A percentile compares a stretch with the other conserved stretches of the same genome.
Evolutionary conservation across 2,113 vertebrate genomes (phyloP).

Genomic region (Genyomyrus donnyi): DNA sequence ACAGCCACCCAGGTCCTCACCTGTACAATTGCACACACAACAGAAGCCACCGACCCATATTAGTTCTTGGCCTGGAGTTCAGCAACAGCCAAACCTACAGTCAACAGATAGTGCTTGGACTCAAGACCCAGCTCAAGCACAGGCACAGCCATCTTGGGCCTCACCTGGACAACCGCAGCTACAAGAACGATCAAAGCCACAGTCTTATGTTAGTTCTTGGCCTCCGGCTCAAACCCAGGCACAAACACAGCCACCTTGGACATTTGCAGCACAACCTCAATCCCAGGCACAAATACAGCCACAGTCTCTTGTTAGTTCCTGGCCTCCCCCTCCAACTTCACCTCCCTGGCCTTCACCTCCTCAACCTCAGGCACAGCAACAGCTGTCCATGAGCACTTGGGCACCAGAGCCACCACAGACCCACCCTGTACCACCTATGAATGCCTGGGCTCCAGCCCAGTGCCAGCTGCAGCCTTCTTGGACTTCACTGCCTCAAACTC

Average conservation of each 20-base stretch:
- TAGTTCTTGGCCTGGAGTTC: constrained; percentile 21
- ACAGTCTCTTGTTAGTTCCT: not conserved
- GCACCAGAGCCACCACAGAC: constrained; percentile 2
- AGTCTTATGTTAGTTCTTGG: constrained; percentile 48
- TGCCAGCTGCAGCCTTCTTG: constrained; percentile 6
- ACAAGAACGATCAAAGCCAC: constrained; percentile 32
- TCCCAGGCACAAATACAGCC: constrained; percentile 29
- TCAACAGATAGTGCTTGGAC: constrained; percentile 45
- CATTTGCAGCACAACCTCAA: constrained; percentile 32
- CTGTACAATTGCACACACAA: constrained; percentile 25
- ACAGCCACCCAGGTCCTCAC: constrained; percentile 18
- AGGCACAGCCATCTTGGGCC: constrained; percentile 45
- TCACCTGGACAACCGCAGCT: constrained; percentile 25
- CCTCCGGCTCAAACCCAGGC: constrained; percentile 42
- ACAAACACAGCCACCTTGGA: constrained; percentile 28
- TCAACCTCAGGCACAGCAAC: constrained; percentile 14
- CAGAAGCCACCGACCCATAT: constrained; percentile 22
- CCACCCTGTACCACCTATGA: not conserved
- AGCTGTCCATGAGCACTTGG: constrained; percentile 1
- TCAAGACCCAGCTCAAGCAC: constrained; percentile 48
- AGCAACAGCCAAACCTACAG: constrained; percentile 26
- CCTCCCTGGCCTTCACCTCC: constrained; percentile 48
- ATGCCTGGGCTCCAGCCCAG: constrained; percentile 46
- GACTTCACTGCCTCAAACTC: constrained; percentile 32
- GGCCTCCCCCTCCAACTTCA: constrained; percentile 26